Conservation (phyloP, 2,797 vertebrate genomes). For the Hapalemur alaotrensis region DNA sequence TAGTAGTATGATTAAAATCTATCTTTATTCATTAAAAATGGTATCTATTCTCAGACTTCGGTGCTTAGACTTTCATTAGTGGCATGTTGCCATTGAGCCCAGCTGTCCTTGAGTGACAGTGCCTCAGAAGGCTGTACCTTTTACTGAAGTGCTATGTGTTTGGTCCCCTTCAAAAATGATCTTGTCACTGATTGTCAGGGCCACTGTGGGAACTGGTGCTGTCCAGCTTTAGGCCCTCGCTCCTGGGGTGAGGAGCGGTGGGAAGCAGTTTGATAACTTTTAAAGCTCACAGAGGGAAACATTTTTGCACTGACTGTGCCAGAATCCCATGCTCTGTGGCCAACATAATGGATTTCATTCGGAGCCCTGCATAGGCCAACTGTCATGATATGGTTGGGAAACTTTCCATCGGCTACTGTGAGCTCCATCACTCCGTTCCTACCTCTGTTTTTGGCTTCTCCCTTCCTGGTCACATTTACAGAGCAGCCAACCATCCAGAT, state of each 20-base stretch:
- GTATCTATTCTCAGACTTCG: background rate
- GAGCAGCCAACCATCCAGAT: slow-evolving; percentile 79
- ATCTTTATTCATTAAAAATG: background rate
- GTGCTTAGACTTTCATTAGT: background rate
- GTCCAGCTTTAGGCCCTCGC: background rate
- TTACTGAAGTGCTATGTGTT: background rate
- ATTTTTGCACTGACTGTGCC: slow-evolving; percentile 43
- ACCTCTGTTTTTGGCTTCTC: slow-evolving; percentile 73
- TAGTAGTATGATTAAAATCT: background rate
- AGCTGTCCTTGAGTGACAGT: background rate
- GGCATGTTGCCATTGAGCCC: background rate
- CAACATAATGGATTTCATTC: slow-evolving; percentile 68
- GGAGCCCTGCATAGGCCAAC: slow-evolving; percentile 59
- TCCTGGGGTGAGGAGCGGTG: slow-evolving; percentile 13
- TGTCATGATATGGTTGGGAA: slow-evolving; percentile 76
- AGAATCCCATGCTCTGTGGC: slow-evolving; percentile 63
- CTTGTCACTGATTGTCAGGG: background rate
- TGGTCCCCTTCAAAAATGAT: background rate
- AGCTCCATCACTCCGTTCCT: slow-evolving; percentile 60
- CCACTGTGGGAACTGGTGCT: slow-evolving; percentile 4
- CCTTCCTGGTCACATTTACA: slow-evolving; percentile 71
- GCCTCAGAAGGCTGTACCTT: background rate
- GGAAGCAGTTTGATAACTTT: slow-evolving; percentile 45
- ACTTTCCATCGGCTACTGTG: slow-evolving; percentile 72
- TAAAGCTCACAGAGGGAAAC: slow-evolving; percentile 53